Evolutionary conservation across 2,797 vertebrate species (phyloP).

Genomic region (Neostethus bicornis): DNA sequence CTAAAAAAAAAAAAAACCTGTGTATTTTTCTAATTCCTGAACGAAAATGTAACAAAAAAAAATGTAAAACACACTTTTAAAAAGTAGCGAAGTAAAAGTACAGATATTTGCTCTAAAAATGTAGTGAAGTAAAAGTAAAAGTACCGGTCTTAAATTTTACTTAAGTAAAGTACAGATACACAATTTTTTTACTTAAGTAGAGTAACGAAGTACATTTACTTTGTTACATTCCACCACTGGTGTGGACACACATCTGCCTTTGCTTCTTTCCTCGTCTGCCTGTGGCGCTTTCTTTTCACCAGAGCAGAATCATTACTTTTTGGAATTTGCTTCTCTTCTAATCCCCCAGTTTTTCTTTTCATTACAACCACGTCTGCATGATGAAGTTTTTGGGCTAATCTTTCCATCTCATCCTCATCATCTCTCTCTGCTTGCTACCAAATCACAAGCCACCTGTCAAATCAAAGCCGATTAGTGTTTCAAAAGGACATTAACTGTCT

Average conservation of each 20-base stretch:
- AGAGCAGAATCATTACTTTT: conserved; percentile 11
- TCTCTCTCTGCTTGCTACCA: conserved; percentile 5
- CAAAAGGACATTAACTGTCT: conserved; percentile 31
- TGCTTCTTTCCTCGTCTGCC: conserved; percentile 6
- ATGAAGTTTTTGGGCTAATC: conserved; percentile 22
- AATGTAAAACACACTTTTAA: too few species aligned
- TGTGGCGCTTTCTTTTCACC: conserved; percentile 11
- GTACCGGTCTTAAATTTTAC: too few species aligned
- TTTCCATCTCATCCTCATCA: conserved; percentile 16
- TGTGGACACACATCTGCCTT: conserved; percentile 46
- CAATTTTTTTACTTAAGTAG: too few species aligned
- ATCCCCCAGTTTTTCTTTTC: conserved; percentile 13
- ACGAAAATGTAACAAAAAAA: too few species aligned
- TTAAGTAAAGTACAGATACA: too few species aligned
- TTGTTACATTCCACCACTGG: too few species aligned
- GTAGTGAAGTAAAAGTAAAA: too few species aligned
- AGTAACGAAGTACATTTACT: too few species aligned
- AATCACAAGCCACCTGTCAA: conserved; percentile 45
- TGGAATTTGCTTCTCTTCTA: conserved; percentile 23
- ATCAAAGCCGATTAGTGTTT: conserved; percentile 45
- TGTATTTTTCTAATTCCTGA: too few species aligned
- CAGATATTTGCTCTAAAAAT: too few species aligned
- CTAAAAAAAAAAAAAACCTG: too few species aligned
- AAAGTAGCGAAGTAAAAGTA: too few species aligned
- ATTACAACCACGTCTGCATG: conserved; percentile 7